phyloP scores from a whole-genome alignment of 1,140 invertebrate species.

The Brachionus calyciflorus region DNA sequence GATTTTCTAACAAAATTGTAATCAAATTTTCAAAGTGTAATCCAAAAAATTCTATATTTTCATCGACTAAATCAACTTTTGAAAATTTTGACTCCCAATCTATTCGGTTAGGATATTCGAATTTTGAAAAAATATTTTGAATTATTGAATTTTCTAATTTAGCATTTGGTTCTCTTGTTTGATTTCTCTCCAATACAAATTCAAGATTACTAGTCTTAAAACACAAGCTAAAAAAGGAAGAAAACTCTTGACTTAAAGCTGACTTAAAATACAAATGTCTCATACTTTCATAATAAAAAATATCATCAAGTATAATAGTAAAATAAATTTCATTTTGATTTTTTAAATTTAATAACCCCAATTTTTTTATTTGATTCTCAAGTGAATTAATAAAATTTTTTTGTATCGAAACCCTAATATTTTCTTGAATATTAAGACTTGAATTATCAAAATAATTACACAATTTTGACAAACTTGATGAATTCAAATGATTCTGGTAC shows the following conservation, averaged over 20 bases:
- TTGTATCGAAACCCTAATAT: background rate
- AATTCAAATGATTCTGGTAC: background rate
- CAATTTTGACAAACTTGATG: background rate
- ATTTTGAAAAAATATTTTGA: conserved; percentile 24
- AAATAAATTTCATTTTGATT: background rate
- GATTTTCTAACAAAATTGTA: background rate
- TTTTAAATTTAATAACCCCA: background rate
- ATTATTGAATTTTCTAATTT: conserved; percentile 14
- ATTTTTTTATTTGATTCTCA: background rate
- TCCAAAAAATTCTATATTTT: background rate
- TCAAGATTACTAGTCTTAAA: background rate
- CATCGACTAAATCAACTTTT: background rate
- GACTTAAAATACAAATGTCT: conserved; percentile 7
- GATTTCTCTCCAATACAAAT: background rate
- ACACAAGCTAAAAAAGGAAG: background rate
- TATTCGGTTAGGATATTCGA: conserved; percentile 26
- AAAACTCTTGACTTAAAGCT: background rate
- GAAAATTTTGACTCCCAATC: conserved; percentile 27
- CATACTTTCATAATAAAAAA: conserved; percentile 45
- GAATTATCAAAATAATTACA: background rate
- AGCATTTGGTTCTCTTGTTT: background rate
- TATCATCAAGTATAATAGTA: conserved; percentile 17
- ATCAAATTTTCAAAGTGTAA: background rate
- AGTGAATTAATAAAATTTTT: background rate
- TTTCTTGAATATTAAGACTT: background rate